Percentiles rank a stretch among this genome's conserved stretches.
These are phyloP conservation scores for Xanthorhoe designata DNA, from an alignment of 2,888 invertebrate genomes.

Conservation along the genomic window DNA sequence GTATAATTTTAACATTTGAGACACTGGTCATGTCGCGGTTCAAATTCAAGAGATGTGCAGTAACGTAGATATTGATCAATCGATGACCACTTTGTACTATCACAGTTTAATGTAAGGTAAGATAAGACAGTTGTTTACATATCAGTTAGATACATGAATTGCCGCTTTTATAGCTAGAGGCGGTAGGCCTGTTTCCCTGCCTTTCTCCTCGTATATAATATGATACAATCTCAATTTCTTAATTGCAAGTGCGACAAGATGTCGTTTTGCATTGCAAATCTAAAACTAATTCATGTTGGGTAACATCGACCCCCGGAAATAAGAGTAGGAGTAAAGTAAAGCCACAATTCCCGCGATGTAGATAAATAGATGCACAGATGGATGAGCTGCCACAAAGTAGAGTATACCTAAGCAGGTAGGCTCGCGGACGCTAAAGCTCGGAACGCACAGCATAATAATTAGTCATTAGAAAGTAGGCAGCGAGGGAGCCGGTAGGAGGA, in stretches of 20 bases:
- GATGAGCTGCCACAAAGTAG: slow-evolving; percentile 66
- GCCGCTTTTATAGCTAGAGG: neutral
- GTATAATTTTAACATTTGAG: slow-evolving; percentile 8
- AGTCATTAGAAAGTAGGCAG: slow-evolving; percentile 86
- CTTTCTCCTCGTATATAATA: slow-evolving; percentile 9
- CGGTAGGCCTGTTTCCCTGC: neutral
- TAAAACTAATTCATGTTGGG: slow-evolving; percentile 10
- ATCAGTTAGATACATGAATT: slow-evolving; percentile 10
- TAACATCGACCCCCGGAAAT: slow-evolving; percentile 25
- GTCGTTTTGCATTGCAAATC: slow-evolving; percentile 19
- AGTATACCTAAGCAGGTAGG: slow-evolving; percentile 68
- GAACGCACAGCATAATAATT: slow-evolving; percentile 86
- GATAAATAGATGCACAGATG: slow-evolving; percentile 53
- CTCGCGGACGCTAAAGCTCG: slow-evolving; percentile 79
- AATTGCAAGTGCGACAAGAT: slow-evolving; percentile 10
- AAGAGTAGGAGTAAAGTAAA: slow-evolving; percentile 28
- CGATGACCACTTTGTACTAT: slow-evolving; percentile 14
- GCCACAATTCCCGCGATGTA: slow-evolving; percentile 32
- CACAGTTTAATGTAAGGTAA: slow-evolving; percentile 9
- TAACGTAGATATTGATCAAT: slow-evolving; percentile 25
- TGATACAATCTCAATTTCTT: slow-evolving; percentile 26
- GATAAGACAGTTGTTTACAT: slow-evolving; percentile 18
- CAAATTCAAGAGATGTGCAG: slow-evolving; percentile 23
- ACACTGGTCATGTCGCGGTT: slow-evolving; percentile 15
- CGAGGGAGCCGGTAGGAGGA: slow-evolving; percentile 62